phyloP scores from a whole-genome alignment of 1,140 invertebrate species.

The Trichonephila inaurata region DNA sequence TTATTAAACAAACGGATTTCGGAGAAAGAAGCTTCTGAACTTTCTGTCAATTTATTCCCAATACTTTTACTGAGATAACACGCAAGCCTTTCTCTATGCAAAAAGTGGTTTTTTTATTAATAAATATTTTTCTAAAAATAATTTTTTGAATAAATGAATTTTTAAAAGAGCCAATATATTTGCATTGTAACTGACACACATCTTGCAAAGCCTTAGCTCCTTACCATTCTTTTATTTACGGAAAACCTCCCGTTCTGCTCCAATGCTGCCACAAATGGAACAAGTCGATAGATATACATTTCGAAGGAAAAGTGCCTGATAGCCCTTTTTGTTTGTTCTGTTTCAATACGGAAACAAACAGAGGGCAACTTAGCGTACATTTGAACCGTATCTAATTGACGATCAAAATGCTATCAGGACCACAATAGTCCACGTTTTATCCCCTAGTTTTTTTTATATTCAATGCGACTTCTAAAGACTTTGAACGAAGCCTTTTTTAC shows the following conservation, averaged over 20 bases:
- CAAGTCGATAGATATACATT: constrained; percentile 3
- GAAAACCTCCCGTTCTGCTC: neutral
- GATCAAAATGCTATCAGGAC: neutral
- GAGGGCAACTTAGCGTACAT: neutral
- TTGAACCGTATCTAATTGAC: constrained; percentile 9
- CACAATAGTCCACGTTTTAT: neutral
- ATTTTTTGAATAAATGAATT: neutral
- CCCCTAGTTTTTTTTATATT: neutral
- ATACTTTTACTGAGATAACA: too few species aligned
- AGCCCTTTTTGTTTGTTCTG: neutral
- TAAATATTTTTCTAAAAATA: too few species aligned
- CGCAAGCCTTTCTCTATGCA: too few species aligned
- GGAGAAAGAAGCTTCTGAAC: too few species aligned
- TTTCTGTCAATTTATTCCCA: too few species aligned
- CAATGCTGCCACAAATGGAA: neutral
- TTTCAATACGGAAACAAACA: constrained; percentile 8
- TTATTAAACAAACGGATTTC: too few species aligned
- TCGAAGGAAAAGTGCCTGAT: neutral
- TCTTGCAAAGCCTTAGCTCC: neutral
- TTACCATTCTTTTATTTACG: neutral
- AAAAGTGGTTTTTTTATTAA: too few species aligned
- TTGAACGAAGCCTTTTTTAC: neutral
- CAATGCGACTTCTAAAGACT: neutral
- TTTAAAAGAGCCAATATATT: neutral
- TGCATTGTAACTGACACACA: neutral